These are phyloP conservation scores for Labeo calbasu DNA, from an alignment of 2,797 vertebrate genomes.

Conservation along the genomic window DNA sequence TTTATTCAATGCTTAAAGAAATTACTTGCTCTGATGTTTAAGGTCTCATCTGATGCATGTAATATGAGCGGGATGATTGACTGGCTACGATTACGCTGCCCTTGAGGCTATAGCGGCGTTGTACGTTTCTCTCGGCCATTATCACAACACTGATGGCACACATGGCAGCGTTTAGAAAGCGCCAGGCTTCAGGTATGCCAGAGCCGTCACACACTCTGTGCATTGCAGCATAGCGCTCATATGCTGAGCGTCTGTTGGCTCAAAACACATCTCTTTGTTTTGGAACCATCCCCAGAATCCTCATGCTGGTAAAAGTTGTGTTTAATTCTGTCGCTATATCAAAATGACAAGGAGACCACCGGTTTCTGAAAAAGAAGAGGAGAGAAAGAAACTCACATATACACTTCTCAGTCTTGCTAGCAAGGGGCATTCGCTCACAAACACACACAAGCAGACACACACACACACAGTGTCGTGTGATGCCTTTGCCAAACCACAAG, in stretches of 20 bases:
- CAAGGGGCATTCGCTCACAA: slow-evolving; percentile 46
- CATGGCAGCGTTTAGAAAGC: slow-evolving; percentile 50
- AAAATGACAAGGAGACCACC: slow-evolving; percentile 85
- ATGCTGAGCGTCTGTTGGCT: slow-evolving; percentile 63
- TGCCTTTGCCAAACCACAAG: slow-evolving; percentile 86
- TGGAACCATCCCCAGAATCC: slow-evolving; percentile 71
- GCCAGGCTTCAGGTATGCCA: slow-evolving; percentile 54
- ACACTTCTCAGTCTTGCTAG: slow-evolving; percentile 40
- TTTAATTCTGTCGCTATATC: slow-evolving; percentile 86
- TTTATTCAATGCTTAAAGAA: neutral
- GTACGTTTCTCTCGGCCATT: slow-evolving; percentile 49
- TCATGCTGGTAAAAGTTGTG: slow-evolving; percentile 74
- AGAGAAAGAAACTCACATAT: slow-evolving; percentile 54
- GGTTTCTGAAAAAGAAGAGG: slow-evolving; percentile 72
- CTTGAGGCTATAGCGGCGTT: slow-evolving; percentile 52
- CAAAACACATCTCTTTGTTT: slow-evolving; percentile 73
- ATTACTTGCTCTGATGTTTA: neutral
- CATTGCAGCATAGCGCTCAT: slow-evolving; percentile 54
- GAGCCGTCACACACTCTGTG: slow-evolving; percentile 49
- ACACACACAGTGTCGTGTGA: slow-evolving; percentile 77
- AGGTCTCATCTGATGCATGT: neutral
- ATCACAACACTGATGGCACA: slow-evolving; percentile 55
- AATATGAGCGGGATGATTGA: slow-evolving; percentile 43
- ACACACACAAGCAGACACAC: slow-evolving; percentile 56
- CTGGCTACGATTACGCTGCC: slow-evolving; percentile 39